Evolutionary conservation across 2,113 vertebrate species (phyloP), one percentile per base, ranked within the genome.

Genomic region (Chamaetylas fuelleborni): DNA sequence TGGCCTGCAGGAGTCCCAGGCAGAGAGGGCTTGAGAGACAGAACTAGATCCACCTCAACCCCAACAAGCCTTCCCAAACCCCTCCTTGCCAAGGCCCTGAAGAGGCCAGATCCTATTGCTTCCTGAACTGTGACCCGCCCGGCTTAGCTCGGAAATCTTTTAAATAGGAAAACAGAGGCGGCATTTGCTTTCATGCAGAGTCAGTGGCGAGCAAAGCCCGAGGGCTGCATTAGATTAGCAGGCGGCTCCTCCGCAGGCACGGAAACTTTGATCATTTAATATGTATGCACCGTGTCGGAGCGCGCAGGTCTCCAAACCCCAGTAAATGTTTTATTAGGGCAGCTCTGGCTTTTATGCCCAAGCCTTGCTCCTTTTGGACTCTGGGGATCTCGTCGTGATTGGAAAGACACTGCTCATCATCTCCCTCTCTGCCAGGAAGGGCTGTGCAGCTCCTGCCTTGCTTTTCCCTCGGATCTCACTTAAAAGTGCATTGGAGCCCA

Each of bases 261-360:
- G 45, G 73, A 81, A 94, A 95, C 71, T 79, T 87, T 71, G 67
- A 82, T 93, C 70, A 17, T 50, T 79, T 48, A 64, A 48, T 34
- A 64, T 65, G 81, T 61, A 86, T 89, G 85, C 1, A 0, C 47
- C 26, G 4, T 50, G 48, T 53, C 18, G 1, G 95, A 90, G 56
- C 8, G 0, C 87, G 78, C 40, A 47, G 62, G 84, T 78, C 74
- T 95, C 93, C 62, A 81, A 93, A 83, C 64, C 76, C 48, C 81
- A n/a, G 71, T 77, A 85, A 95, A 85, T 90, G 81, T 94, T 96
- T 97, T 87, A 91, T 84, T 90, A 94, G 88, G 58, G 53, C 40
- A 84, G 74, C 20, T 51, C 42, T 11, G 11, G 60, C 28, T 28
- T 72, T 81, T 14, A 14, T 25, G 81, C 65, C 82, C 72, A 33